Evolutionary conservation across 1,140 invertebrate genomes (phyloP).

Genomic region (Diachasma alloeum): DNA sequence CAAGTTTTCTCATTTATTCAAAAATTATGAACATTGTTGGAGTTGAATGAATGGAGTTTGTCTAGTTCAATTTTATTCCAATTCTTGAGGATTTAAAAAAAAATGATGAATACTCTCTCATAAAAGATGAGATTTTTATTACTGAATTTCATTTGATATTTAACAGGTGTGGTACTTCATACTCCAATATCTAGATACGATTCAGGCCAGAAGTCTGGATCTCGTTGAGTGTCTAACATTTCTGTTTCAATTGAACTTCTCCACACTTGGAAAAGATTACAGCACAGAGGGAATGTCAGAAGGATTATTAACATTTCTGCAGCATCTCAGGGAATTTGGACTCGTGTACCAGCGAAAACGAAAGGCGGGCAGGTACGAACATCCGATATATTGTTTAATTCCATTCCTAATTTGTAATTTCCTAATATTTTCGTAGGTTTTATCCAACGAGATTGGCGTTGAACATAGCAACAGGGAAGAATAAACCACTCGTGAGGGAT

Average conservation of each 20-base stretch:
- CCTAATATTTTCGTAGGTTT: slow-evolving; percentile 68
- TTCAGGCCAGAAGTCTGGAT: slow-evolving; percentile 83
- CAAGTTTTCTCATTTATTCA: no score
- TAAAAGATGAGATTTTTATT: no score
- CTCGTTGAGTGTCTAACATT: slow-evolving; percentile 93
- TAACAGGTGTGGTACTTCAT: slow-evolving; percentile 92
- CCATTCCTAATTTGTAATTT: no score
- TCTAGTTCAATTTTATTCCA: no score
- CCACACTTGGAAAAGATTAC: slow-evolving; percentile 95
- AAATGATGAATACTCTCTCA: no score
- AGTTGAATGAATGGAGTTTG: no score
- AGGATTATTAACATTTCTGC: slow-evolving; percentile 87
- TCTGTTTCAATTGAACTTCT: slow-evolving; percentile 95
- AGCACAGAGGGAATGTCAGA: slow-evolving; percentile 94
- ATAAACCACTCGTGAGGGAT: slow-evolving; percentile 64
- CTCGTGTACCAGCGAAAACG: slow-evolving; percentile 93
- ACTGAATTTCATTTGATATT: neutral
- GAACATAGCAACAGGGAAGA: slow-evolving; percentile 82
- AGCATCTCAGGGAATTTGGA: slow-evolving; percentile 96
- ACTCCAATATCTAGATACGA: slow-evolving; percentile 92
- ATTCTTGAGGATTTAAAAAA: no score
- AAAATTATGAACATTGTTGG: no score
- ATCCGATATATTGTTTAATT: neutral
- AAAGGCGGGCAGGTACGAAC: slow-evolving; percentile 60
- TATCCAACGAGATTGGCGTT: slow-evolving; percentile 94